A percentile compares a stretch with the other conserved stretches of the same genome.
Evolutionary conservation across 1,140 invertebrate species (phyloP).

Genomic region (Drosophila serrata): DNA sequence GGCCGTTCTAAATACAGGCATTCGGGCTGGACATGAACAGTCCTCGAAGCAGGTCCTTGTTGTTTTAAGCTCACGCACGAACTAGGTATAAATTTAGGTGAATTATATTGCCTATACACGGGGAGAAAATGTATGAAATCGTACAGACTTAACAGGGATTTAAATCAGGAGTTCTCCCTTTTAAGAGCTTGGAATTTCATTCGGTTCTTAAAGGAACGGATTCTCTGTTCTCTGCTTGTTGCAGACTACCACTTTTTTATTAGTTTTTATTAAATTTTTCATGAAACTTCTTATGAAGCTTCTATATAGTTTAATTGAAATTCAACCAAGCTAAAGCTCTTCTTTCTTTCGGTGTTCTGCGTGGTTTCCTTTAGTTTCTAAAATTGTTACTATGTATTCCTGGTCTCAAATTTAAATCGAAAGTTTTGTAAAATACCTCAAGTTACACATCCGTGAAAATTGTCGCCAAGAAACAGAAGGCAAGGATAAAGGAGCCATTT

Average conservation of each 20-base stretch:
- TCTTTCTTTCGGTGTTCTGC: background rate
- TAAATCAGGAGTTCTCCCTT: background rate
- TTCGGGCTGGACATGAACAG: conserved; percentile 28
- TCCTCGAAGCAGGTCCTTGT: conserved; percentile 13
- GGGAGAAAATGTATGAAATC: background rate
- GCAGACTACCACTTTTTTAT: background rate
- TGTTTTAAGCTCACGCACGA: conserved; percentile 24
- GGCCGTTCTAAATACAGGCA: conserved; percentile 46
- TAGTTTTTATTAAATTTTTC: background rate
- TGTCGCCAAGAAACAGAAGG: background rate
- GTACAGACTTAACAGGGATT: too few relatives aligned
- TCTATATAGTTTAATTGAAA: background rate
- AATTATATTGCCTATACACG: background rate
- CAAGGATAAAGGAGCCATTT: background rate
- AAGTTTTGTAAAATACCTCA: conserved; percentile 11
- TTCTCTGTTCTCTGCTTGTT: background rate
- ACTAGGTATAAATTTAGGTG: conserved; percentile 34
- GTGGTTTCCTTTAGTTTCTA: background rate
- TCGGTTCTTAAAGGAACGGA: background rate
- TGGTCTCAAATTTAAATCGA: conserved; percentile 9
- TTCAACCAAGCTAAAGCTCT: background rate
- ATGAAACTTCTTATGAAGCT: background rate
- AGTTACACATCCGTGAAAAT: conserved; percentile 3
- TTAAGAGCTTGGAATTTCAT: background rate
- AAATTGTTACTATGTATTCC: background rate